Evolutionary conservation across 2,888 invertebrate genomes (phyloP), one percentile per base, ranked within the genome.

Genomic region (Drosophila rubida): DNA sequence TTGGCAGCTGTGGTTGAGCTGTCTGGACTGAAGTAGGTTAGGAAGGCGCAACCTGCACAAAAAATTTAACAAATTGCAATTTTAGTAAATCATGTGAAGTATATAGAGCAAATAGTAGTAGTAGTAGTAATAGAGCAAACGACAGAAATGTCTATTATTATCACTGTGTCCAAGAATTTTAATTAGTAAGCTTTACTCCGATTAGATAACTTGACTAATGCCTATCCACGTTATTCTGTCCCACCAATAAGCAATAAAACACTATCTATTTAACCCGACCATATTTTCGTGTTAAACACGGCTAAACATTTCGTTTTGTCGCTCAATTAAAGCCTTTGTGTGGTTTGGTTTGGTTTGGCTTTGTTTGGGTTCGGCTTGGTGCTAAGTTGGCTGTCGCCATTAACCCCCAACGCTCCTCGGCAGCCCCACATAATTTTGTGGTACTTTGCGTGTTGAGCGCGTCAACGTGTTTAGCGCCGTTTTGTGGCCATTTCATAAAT

Each of bases 1-100:
- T 83, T 83, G 50, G 88, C 90, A 71, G 90, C 89, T 67, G 90
- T 88, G 66, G 88, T 86, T 54, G 98, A 98, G 94, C 97, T 97
- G 93, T 98, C 98, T 92, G 98, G 96, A 93, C 95, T 96, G 94
- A 97, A 98, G 94, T 98, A 99, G 91, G 99, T 99, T 93, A 99
- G 95, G 94, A 99, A 99, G 92, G 98, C 98, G 95, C 98, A 99
- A 93, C 98, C 98, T 98, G 95, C 22, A 19, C 60, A 22, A 30
- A 41, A 48, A 25, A 7, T 4, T 5, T 5, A 4, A 7, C 7
- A 25, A 25, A 25, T 25, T 23, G 2, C n/a, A n/a, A n/a, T n/a
- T n/a, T n/a, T n/a, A n/a, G n/a, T n/a, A n/a, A n/a, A n/a, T n/a
- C n/a, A n/a, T n/a, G n/a, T n/a, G n/a, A n/a, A n/a, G n/a, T n/a